Conservation (phyloP, 2,888 invertebrate genomes). For the Oegoconia quadripuncta region DNA sequence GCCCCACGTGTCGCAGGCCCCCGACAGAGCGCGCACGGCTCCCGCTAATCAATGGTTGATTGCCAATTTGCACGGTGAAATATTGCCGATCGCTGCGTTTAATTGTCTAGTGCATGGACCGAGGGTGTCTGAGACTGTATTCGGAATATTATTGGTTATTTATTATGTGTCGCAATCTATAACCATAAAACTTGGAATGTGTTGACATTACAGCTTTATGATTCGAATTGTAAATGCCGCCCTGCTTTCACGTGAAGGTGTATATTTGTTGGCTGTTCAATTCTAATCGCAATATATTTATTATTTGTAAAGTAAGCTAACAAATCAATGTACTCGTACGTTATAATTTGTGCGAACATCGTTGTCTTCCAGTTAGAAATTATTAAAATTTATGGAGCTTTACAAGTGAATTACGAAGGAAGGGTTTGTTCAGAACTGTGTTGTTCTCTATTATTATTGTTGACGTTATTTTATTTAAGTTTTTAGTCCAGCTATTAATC, state of each 20-base stretch:
- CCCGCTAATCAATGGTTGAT: conserved; percentile 58
- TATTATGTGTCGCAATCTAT: neutral
- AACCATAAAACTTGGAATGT: neutral
- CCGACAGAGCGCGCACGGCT: conserved; percentile 30
- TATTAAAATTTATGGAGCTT: conserved; percentile 59
- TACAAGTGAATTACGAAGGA: conserved; percentile 52
- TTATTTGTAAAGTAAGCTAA: conserved; percentile 15
- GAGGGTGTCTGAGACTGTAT: conserved; percentile 1
- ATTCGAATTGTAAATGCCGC: neutral
- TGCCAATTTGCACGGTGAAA: conserved; percentile 63
- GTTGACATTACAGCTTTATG: neutral
- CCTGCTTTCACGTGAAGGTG: too few species aligned
- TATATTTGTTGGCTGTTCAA: neutral
- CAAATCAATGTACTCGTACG: conserved; percentile 31
- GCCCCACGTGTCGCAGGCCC: too few species aligned
- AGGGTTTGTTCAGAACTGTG: conserved; percentile 34
- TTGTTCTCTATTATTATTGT: conserved; percentile 43
- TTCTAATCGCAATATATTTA: conserved; percentile 8
- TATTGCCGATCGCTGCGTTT: conserved; percentile 49
- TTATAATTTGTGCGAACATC: conserved; percentile 31
- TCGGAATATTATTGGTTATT: neutral
- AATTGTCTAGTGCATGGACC: conserved; percentile 29
- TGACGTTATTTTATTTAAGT: conserved; percentile 53
- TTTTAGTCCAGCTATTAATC: neutral
- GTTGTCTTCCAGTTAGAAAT: conserved; percentile 51